Conservation (phyloP, 2,888 invertebrate species). For the Hemicrepidius hirtus region DNA sequence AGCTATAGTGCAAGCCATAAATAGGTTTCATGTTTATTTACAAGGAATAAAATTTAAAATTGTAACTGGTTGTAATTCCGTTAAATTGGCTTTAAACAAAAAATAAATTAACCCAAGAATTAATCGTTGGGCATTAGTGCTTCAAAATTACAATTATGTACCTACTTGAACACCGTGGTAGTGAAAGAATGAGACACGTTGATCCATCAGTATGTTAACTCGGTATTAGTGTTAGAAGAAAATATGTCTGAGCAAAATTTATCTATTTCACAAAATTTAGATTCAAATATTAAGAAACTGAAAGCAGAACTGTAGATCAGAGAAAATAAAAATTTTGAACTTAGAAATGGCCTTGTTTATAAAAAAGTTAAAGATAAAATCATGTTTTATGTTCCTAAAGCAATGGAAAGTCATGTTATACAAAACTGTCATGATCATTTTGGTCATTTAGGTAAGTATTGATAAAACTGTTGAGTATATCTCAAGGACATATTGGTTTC, state of each 20-base stretch:
- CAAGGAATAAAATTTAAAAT: too few species aligned
- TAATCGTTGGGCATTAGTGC: slow-evolving; percentile 38
- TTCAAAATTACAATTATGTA: slow-evolving; percentile 38
- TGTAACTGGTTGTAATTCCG: slow-evolving; percentile 59
- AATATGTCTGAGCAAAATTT: slow-evolving; percentile 57
- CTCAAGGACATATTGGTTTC: slow-evolving; percentile 5
- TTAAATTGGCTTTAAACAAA: slow-evolving; percentile 58
- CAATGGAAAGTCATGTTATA: not conserved
- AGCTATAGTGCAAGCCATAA: slow-evolving; percentile 58
- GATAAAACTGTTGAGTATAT: slow-evolving; percentile 17
- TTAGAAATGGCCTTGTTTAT: slow-evolving; percentile 14
- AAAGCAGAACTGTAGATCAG: slow-evolving; percentile 41
- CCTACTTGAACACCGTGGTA: slow-evolving; percentile 29
- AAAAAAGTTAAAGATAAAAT: slow-evolving; percentile 14
- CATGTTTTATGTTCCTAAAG: slow-evolving; percentile 23
- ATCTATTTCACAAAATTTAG: not conserved
- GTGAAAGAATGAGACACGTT: slow-evolving; percentile 60
- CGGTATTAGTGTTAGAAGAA: slow-evolving; percentile 53
- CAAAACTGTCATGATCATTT: not conserved
- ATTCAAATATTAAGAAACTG: slow-evolving; percentile 50
- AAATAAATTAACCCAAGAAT: too few species aligned
- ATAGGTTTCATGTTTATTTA: too few species aligned
- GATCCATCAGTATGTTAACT: slow-evolving; percentile 58
- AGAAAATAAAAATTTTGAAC: slow-evolving; percentile 10
- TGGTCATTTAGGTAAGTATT: slow-evolving; percentile 16